These are phyloP conservation scores for Trichoplax adhaerens DNA, from an alignment of 37 sponge, comb jelly and placozoan genomes.

Conservation along the genomic window DNA sequence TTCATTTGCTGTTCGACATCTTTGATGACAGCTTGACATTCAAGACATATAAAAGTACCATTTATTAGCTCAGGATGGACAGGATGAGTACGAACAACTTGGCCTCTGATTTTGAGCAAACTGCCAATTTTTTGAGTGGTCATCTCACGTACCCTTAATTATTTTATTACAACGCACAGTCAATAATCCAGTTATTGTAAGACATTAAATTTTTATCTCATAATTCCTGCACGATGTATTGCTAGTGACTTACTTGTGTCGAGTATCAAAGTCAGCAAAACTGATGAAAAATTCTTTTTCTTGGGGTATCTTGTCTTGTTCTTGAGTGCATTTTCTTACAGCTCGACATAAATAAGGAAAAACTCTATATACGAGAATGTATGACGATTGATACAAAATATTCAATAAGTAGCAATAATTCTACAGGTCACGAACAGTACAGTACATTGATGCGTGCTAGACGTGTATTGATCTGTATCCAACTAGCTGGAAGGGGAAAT, in stretches of 20 bases:
- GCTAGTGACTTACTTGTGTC: constrained; percentile 10
- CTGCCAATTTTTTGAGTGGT: constrained; percentile 71
- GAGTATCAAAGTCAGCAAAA: constrained; percentile 59
- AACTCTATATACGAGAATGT: constrained; percentile 20
- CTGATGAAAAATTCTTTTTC: constrained; percentile 79
- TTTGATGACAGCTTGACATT: constrained; percentile 72
- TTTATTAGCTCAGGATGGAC: constrained; percentile 92
- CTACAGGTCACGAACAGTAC: too few relatives aligned
- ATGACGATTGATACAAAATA: too few relatives aligned
- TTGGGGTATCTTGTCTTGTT: constrained; percentile 33
- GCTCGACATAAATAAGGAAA: constrained; percentile 83
- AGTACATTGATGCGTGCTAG: too few relatives aligned
- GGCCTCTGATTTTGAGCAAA: constrained; percentile 84
- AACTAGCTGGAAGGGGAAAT: too few relatives aligned
- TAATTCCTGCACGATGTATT: too few relatives aligned
- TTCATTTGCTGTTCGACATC: constrained; percentile 98
- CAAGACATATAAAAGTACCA: constrained; percentile 85
- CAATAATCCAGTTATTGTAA: constrained; percentile 63
- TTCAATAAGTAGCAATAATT: too few relatives aligned
- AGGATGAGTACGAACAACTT: constrained; percentile 96
- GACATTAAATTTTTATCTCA: not conserved
- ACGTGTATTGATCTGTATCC: too few relatives aligned
- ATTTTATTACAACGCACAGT: not conserved
- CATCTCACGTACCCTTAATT: constrained; percentile 69
- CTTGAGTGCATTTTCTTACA: constrained; percentile 68